Evolutionary conservation across 2,888 invertebrate species (phyloP).

Genomic region (Troides helena): DNA sequence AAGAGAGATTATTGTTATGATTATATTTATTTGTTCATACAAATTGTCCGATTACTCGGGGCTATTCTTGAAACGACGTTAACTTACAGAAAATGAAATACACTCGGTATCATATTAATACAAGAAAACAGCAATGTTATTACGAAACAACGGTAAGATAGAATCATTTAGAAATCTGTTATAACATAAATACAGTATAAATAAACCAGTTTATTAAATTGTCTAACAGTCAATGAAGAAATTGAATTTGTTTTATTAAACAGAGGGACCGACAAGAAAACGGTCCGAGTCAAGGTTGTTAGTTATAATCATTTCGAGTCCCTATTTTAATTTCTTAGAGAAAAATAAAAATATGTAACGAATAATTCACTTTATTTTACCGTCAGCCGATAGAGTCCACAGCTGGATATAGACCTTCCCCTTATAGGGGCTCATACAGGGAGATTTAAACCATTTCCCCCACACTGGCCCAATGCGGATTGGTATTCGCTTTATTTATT

Average conservation of each 20-base stretch:
- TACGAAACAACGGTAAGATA: constrained; percentile 6
- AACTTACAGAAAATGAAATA: constrained; percentile 17
- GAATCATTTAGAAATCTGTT: constrained; percentile 1
- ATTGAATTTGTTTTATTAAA: not conserved
- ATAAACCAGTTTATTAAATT: constrained; percentile 6
- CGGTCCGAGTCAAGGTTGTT: not conserved
- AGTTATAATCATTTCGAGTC: not conserved
- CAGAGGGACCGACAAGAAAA: not conserved
- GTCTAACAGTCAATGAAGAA: not conserved
- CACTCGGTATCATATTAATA: constrained; percentile 14
- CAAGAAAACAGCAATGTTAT: constrained; percentile 13
- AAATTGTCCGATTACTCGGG: constrained; percentile 17
- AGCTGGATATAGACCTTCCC: no score
- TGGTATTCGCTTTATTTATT: no score
- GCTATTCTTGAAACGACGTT: constrained; percentile 11
- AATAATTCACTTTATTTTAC: no score
- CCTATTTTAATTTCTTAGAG: not conserved
- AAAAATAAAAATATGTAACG: no score
- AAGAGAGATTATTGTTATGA: not conserved
- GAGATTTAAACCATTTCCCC: no score
- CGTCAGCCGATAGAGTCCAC: no score
- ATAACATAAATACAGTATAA: constrained; percentile 3
- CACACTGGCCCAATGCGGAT: no score
- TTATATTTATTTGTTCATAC: not conserved
- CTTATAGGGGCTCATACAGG: no score